phyloP scores from a whole-genome alignment of 2,113 vertebrate species.

The Aviceda subcristata region DNA sequence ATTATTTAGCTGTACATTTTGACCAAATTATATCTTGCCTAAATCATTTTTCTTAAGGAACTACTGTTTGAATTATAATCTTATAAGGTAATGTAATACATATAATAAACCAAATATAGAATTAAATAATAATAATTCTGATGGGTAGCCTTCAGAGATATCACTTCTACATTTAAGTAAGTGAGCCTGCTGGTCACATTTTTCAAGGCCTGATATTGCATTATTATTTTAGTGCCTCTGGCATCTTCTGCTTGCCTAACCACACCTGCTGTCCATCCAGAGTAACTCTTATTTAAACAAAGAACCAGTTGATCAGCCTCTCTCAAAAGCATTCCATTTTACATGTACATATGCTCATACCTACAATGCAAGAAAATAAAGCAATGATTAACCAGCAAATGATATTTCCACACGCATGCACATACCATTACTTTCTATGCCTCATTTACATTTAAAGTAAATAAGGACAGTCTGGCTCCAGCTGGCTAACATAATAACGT shows the following conservation, averaged over 20 bases:
- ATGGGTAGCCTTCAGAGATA: not conserved
- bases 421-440: not conserved
- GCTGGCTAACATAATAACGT: not conserved
- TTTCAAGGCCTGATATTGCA: not conserved
- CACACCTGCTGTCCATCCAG: not conserved
- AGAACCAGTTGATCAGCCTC: not conserved
- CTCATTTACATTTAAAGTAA: not conserved
- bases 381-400: conserved; percentile 14
- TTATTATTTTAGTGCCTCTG: not conserved
- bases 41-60: too few relatives aligned
- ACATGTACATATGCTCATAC: not conserved
- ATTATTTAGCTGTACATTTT: too few relatives aligned
- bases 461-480: not conserved
- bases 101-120: too few relatives aligned
- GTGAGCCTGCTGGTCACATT: not conserved
- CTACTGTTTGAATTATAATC: too few relatives aligned
- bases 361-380: not conserved
- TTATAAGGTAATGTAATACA: too few relatives aligned
- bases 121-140: not conserved
- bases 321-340: not conserved
- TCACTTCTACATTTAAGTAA: not conserved
- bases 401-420: not conserved
- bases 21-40: too few relatives aligned
- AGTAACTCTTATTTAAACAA: not conserved
- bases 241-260: not conserved